Evolutionary conservation across 2,113 vertebrate genomes (phyloP).

Genomic region (Thinocorus orbignyianus): DNA sequence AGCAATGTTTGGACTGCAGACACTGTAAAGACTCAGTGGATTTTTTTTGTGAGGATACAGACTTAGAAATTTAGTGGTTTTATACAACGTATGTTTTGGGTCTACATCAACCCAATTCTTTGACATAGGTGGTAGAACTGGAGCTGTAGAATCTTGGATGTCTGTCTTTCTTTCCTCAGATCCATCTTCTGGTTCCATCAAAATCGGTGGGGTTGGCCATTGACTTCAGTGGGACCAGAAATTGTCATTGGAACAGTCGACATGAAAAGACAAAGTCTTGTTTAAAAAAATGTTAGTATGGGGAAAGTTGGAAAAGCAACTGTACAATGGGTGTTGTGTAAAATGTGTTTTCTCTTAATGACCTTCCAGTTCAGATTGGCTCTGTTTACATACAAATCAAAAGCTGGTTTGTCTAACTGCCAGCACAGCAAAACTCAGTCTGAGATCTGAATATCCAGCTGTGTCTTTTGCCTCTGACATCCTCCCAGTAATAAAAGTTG

Average conservation of each 20-base stretch:
- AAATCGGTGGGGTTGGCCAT: neutral
- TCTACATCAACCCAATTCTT: neutral
- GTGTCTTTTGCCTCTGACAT: conserved; percentile 62
- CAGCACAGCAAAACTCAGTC: conserved; percentile 54
- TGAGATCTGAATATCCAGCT: conserved; percentile 59
- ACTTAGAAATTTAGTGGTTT: neutral
- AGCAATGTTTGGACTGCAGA: neutral
- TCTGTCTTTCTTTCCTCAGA: neutral
- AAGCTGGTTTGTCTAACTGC: conserved; percentile 56
- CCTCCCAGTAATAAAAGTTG: conserved; percentile 58
- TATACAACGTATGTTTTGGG: neutral
- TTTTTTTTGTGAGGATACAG: neutral
- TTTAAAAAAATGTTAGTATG: neutral
- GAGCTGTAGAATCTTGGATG: neutral
- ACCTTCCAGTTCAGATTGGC: conserved; percentile 59
- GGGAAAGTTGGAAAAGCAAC: conserved; percentile 47
- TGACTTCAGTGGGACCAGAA: neutral
- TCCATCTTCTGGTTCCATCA: neutral
- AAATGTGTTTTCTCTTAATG: conserved; percentile 62
- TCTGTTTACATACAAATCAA: conserved; percentile 66
- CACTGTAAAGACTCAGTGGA: neutral
- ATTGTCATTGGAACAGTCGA: neutral
- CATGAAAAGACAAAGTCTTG: neutral
- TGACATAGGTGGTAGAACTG: neutral
- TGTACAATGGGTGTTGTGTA: conserved; percentile 35